Evolutionary conservation across 2,888 invertebrate genomes (phyloP), one percentile per base, ranked within the genome.

Genomic region (Stictocephala bisonia): DNA sequence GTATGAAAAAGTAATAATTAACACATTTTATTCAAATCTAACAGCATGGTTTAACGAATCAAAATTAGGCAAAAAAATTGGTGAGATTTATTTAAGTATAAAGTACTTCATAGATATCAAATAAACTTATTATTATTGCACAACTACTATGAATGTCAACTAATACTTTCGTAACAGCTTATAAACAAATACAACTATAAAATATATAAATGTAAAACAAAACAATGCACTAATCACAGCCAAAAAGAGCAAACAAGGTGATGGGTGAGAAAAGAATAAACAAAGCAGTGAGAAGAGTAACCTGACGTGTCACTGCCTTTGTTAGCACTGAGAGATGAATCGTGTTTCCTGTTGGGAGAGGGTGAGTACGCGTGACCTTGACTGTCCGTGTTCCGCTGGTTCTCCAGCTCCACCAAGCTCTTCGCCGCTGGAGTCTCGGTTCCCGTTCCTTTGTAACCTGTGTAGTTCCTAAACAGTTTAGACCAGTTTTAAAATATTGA

Each of bases 381-480:
- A 29, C 78, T 79, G 29, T 79, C 78, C 56, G 79, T 79, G 72
- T 81, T 82, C 13, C 81, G 77, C 72, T 81, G 80, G 71, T 82
- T 82, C 76, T 82, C 81, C 48, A 82, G 74, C 72, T 82, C 82
- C 18, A 81, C 80, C 56, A 82, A 73, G 13, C 80, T 80, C 75
- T 82, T 81, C 9, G 80, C 79, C 9, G 76, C 74, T 24, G 77
- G 78, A 2, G 79, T 75, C 67, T 79, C 79, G 20, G 77, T 80
- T 50, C 77, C 79, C 24, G 77, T 80, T 50, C 77, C 79, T 74
- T 80, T 80, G 74, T 80, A 80, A 22, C 79, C 78, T 35, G 79
- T 74, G 69, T 79, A 79, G 60, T 76, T 77, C 72, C 79, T 79
- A 75, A 41, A 48, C 41, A 35, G 31, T 18, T 58, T 68, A 72